Evolutionary conservation across 2,113 vertebrate species (phyloP), one percentile per base, ranked within the genome.

Genomic region (Python bivittatus): DNA sequence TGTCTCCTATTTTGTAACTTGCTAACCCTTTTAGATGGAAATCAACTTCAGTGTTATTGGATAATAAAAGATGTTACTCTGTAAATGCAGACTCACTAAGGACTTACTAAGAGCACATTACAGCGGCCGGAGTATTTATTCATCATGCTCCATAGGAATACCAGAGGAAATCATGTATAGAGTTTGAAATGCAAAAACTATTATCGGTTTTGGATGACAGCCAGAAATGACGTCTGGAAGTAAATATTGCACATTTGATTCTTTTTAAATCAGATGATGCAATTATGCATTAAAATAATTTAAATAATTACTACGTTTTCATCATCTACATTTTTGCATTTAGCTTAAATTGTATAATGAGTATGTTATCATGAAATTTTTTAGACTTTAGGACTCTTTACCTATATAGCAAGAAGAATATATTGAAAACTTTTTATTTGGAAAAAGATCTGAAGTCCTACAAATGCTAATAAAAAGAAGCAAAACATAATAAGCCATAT

Each of bases 241-340:
- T 88, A 58, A 23, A 64, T 42, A 15, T 52, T 92, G 12, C 27
- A 57, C 15, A 0, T 48, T 86, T 56, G 56, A 33, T 72, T 88
- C 53, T 57, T 72, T 87, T n/a, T n/a, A 84, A 90, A 90, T 57
- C 38, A 93, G 54, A 89, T 92, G 53, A 86, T 60, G 48, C 93
- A 87, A 48, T 72, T 90, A 57, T 56, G 90, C 54, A 93, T 53
- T 94, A 86, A 85, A 94, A 91, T 93, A 93, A 94, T 94, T 95
- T 94, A 94, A 87, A 94, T 86, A 92, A 84, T 88, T 87, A 58
- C 7, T 88, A 58, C 44, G 72, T 91, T 94, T 91, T 85, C 91
- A 95, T 44, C 53, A 52, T 10, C 61, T 89, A 17, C 0, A 25
- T 42, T 60, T 86, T 64, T 89, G 29, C 58, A 84, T 58, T 79